Base-by-base conservation (phyloP, 2,113 vertebrate genomes). In the Spilogale gracilis region DNA sequence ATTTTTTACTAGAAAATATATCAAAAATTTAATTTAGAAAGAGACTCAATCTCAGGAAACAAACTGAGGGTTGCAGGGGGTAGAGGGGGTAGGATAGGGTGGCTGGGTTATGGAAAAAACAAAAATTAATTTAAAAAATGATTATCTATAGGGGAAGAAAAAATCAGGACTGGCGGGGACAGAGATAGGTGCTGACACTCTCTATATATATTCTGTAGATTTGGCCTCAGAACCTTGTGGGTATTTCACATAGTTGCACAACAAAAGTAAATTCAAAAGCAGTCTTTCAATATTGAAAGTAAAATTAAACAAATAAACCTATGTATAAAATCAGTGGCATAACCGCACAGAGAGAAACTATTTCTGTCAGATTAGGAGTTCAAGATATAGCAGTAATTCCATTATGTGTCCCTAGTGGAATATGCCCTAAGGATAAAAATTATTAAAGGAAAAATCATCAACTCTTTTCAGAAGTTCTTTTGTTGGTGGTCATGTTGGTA, bases 41-140 rank as follows among this genome's bases (percentile, higher is more conserved):
- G 38, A 38, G 38, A 38, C 38, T 38, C 38, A 38, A 38, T 38
- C 38, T 38, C 38, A 38, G 38, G 38, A 38, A 38, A 38, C 38
- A 38, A 38, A 38, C 38, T 38, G 38, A 38, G 38, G 38, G 38
- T 38, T 38, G 38, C 38, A 38, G 38, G 38, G 38, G 38, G 38
- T 38, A 38, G 38, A 38, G 38, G 38, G 38, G 38, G 38, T 38
- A 38, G 38, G 2, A 38, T 38, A 38, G 38, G 38, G 38, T 38
- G 38, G 38, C 38, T 38, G 38, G 38, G 38, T 38, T 38, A 38
- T 38, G 38, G 38, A 38, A 38, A 38, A 38, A 38, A 38, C 38
- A 93, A 89, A 67, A 7, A 65, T 63, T 52, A 83, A 89, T 89
- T 84, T 61, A 32, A 84, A 78, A 89, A 52, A 93, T 52, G 6